Base-by-base conservation (phyloP, 2,888 invertebrate genomes). In the Hirtodrosophila trivittata region DNA sequence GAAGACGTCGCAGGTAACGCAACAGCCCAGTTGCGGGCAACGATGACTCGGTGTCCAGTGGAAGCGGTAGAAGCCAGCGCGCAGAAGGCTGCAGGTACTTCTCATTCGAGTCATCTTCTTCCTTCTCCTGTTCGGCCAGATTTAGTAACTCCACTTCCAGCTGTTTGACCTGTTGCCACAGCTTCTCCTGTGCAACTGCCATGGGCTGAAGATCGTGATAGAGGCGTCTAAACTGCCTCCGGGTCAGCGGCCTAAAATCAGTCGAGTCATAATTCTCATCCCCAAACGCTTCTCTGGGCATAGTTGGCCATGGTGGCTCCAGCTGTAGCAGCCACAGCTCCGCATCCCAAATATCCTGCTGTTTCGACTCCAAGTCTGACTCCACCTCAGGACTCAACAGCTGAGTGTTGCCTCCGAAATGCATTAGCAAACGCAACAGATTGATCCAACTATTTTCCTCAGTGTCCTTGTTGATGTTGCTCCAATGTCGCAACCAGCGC, bases 61-160 rank as follows among this genome's bases (percentile, higher is more conserved):
- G 30, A 8, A 45, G 16, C 5, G 82, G 77, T 35, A 81, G 16
- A 32, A 75, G 39, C 82, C 82, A 75, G 2, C 1, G 38, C 3
- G n/a, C 8, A 2, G 3, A 1, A 7, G 10, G 21, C 8, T 25
- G 9, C 5, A 12, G n/a, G 0, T 14, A 1, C 16, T n/a, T n/a
- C 10, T n/a, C n/a, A 21, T 21, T 5, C 18, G 5, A 28, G 2
- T 28, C 28, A 4, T 28, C 28, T 28, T 13, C 6, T 9, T 35
- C 3, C 1, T 10, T 1, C 6, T 12, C 12, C 13, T 10, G 18
- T 3, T 3, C 13, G 3, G 8, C 6, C 37, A 9, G 9, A 8
- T 8, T 4, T 12, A 4, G 9, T 0, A 28, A 9, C 10, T 35
- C 14, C 13, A 1, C 5, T 25, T 69, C 73, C 42, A 69, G 47